Base-by-base conservation (phyloP, 2,888 invertebrate species). In the Perithous albicinctus region DNA sequence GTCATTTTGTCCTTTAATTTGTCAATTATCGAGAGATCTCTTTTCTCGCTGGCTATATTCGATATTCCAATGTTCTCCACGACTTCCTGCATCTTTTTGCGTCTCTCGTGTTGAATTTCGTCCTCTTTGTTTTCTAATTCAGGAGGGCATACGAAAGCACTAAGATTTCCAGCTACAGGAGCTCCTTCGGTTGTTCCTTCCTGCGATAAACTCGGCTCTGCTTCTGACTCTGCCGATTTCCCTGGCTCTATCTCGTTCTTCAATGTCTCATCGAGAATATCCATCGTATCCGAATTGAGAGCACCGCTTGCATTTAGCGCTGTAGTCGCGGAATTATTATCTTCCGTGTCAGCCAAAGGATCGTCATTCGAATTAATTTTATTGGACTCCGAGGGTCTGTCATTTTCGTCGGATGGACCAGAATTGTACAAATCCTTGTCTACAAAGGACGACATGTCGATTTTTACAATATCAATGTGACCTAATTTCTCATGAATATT, bases 1-100 rank as follows among this genome's bases (percentile, higher is more conserved):
- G 89, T 89, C 89, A 93, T 92, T 77, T 91, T 92, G 61, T 92
- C 90, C 46, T 90, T 91, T 10, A 93, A 75, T 41, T 91, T 89
- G 41, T 93, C 92, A 72, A 88, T 91, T 32, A 91, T 92, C 1
- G 92, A 92, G 8, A 88, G 70, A 29, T 89, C 86, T 43, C 89
- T 88, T 84, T 87, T 93, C 85, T 84, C 90, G 63, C 83, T 89
- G 70, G 85, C 86, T 35, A 88, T 88, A 54, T 89, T 88, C 1
- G 90, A 76, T 5, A 90, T 89, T 3, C 90, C 90, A 43, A 91
- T 91, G 64, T 91, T 87, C 6, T 91, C 85, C 2, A 88, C 88
- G 5, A 94, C 91, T 84, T 94, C 94, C 51, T 94, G 93, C 94
- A 94, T 94, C 79, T 92, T 93, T 73, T 93, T 92, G 63, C 93